phyloP scores from a whole-genome alignment of 2,113 vertebrate species.

The Sphaerodactylus townsendi region DNA sequence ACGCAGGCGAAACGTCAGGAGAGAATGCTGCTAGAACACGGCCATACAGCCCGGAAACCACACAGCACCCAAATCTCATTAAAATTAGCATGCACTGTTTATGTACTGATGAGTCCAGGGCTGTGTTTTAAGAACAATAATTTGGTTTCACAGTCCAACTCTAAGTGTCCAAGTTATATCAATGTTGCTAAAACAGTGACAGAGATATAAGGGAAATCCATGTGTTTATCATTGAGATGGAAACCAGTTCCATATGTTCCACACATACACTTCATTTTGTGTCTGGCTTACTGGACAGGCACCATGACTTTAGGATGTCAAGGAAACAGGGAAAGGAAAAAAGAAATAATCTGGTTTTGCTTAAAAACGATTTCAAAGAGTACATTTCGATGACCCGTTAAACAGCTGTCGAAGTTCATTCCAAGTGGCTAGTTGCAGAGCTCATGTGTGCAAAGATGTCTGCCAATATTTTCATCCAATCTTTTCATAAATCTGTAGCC shows the following conservation, averaged over 20 bases:
- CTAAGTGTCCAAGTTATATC: conserved; percentile 24
- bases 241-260: conserved; percentile 48
- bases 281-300: conserved; percentile 46
- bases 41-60: too few species aligned
- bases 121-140: neutral
- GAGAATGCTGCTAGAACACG: too few species aligned
- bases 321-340: conserved; percentile 29
- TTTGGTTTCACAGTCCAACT: neutral
- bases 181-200: conserved; percentile 19
- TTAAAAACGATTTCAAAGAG: conserved; percentile 58
- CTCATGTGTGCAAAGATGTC: conserved; percentile 17
- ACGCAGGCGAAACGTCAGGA: too few species aligned
- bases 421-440: conserved; percentile 27
- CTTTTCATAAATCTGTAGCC: conserved; percentile 27
- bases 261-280: neutral
- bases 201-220: conserved; percentile 28
- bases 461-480: conserved; percentile 15
- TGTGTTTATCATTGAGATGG: conserved; percentile 8
- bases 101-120: neutral
- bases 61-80: too few species aligned
- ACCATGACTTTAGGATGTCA: conserved; percentile 14
- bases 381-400: conserved; percentile 46
- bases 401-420: conserved; percentile 46
- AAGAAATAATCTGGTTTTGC: conserved; percentile 61
- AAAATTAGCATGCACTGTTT: neutral